Evolutionary conservation across 1,140 invertebrate species (phyloP), one percentile per base, ranked within the genome.

Genomic region (Littorina saxatilis): DNA sequence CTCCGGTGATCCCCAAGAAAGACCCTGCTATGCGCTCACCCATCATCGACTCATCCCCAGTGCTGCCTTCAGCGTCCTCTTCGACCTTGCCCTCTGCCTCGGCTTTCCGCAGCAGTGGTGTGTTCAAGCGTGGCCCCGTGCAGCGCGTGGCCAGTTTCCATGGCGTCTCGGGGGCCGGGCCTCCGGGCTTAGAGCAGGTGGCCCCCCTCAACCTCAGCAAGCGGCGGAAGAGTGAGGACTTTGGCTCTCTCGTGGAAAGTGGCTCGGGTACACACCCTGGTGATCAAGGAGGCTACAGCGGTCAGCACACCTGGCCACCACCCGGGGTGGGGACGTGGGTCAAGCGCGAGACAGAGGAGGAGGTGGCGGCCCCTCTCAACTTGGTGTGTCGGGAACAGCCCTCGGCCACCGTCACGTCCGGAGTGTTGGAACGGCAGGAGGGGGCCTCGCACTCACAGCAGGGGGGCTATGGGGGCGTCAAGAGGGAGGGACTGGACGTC

Each of bases 81-180:
- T 3, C 35, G 20, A 27, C 73, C 17, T 43, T 47, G 15, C 11
- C 55, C 32, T 40, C 55, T 13, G 15, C 35, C 1, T 61, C 55
- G 20, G 55, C 9, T 1, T 4, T 32, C 17, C n/a, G 58, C 27
- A 66, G 15, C 35, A 43, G 52, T 37, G 55, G 55, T 15, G 47
- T 61, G 20, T 63, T 61, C 55, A 58, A 58, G 13, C 76, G 76
- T 4, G 76, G 76, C 17, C 55, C 76, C 55, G 76, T 78, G 37
- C 76, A 78, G 55, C 76, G 76, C 1, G 76, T 78, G 76, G 76
- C 76, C 76, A 78, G 76, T 29, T 78, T 78, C 39, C 76, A 78
- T 17, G 76, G 76, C 29, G 58, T 63, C 55, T 78, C 76, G n/a
- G 29, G 29, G 27, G 29, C 0, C 66, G 43, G 43, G 7, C 5